Conservation (phyloP, 2,888 invertebrate genomes). For the Cheilosia vulpina region DNA sequence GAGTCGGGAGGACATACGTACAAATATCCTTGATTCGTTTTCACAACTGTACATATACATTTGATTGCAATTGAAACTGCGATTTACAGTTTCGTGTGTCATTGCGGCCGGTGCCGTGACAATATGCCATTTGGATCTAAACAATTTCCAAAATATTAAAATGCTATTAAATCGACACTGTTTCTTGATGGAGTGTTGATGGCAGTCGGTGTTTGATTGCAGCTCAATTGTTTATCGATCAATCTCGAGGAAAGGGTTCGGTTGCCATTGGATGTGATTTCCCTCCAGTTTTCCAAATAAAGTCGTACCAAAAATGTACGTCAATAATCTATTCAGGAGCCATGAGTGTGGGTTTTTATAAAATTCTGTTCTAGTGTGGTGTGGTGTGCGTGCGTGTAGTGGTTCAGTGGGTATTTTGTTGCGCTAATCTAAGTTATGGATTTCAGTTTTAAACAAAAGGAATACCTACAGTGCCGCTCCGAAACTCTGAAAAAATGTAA, state of each 20-base stretch:
- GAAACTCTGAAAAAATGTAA: no score
- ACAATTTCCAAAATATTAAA: slow-evolving; percentile 65
- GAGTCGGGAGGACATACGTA: background rate
- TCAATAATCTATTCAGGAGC: background rate
- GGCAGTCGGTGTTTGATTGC: slow-evolving; percentile 33
- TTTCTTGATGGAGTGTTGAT: slow-evolving; percentile 18
- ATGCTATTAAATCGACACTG: slow-evolving; percentile 54
- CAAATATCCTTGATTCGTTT: slow-evolving; percentile 6
- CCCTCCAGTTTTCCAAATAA: background rate
- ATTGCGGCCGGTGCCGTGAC: slow-evolving; percentile 58
- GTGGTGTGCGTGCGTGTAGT: no score
- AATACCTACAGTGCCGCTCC: no score
- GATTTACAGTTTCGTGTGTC: slow-evolving; percentile 52
- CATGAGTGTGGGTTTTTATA: no score
- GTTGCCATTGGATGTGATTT: slow-evolving; percentile 24
- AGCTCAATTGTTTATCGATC: slow-evolving; percentile 63
- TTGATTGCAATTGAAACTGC: slow-evolving; percentile 47
- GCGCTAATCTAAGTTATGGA: no score
- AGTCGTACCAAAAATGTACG: background rate
- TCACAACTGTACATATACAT: slow-evolving; percentile 1
- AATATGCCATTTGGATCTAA: slow-evolving; percentile 45
- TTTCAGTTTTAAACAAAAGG: background rate
- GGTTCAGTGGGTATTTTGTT: no score
- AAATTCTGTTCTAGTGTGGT: no score
- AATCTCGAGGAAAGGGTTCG: slow-evolving; percentile 29